A percentile compares a stretch with the other conserved stretches of the same genome.
Evolutionary conservation across 2,113 vertebrate genomes (phyloP).

Genomic region (Dolichotis patagonum): DNA sequence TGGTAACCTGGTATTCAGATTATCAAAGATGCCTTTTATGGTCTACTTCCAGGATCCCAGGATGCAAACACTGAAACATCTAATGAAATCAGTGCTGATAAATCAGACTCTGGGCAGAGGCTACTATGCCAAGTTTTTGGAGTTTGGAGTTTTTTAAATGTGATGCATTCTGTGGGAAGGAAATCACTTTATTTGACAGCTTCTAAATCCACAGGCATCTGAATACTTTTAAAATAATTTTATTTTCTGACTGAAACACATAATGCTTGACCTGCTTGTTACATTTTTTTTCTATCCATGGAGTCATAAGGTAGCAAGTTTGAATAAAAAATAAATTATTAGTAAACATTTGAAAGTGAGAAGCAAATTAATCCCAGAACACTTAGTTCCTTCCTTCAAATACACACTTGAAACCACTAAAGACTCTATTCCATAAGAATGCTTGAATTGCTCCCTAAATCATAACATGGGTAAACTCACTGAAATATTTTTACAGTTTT

Average conservation of each 20-base stretch:
- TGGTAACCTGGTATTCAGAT: too few species aligned
- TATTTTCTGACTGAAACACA: slow-evolving; percentile 11
- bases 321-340: slow-evolving; percentile 76
- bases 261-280: not conserved
- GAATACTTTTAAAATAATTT: not conserved
- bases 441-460: slow-evolving; percentile 82
- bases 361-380: slow-evolving; percentile 64
- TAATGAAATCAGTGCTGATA: not conserved
- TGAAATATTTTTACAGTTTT: slow-evolving; percentile 91
- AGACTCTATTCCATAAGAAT: slow-evolving; percentile 56
- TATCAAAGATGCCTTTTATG: not conserved
- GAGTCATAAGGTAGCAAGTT: slow-evolving; percentile 2
- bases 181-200: not conserved
- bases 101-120: not conserved
- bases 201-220: not conserved
- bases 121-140: not conserved
- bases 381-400: slow-evolving; percentile 69
- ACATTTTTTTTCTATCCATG: not conserved
- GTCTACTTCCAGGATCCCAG: not conserved
- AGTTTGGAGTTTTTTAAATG: not conserved
- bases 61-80: not conserved
- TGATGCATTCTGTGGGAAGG: not conserved
- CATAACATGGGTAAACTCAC: slow-evolving; percentile 83
- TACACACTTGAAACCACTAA: slow-evolving; percentile 73
- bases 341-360: slow-evolving; percentile 80